Conservation (phyloP, 1,140 invertebrate genomes). For the Pinna nobilis region DNA sequence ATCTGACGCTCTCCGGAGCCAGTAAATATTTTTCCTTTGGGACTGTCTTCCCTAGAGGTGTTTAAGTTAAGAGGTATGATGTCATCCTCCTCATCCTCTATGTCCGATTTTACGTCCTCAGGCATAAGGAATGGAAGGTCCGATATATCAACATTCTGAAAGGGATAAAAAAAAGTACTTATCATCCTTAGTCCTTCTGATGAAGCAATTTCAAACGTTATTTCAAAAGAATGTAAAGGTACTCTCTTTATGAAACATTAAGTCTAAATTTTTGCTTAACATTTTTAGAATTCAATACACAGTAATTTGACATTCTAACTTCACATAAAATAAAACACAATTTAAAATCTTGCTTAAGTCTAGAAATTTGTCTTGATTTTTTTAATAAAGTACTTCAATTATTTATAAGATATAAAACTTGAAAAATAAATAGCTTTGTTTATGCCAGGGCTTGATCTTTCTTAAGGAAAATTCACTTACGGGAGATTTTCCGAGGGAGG, state of each 20-base stretch:
- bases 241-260: too few relatives aligned
- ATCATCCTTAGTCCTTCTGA: too few relatives aligned
- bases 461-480: too few relatives aligned
- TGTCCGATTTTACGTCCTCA: slow-evolving; percentile 27
- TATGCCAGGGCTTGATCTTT: slow-evolving; percentile 19
- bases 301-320: too few relatives aligned
- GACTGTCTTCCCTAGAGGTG: neutral
- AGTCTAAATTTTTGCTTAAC: too few relatives aligned
- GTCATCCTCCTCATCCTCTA: slow-evolving; percentile 44
- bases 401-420: neutral
- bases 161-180: neutral
- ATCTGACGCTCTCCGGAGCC: slow-evolving; percentile 56
- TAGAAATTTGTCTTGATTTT: too few relatives aligned
- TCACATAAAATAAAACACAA: too few relatives aligned
- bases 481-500: neutral
- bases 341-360: too few relatives aligned
- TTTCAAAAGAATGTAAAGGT: too few relatives aligned
- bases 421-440: slow-evolving; percentile 20
- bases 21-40: slow-evolving; percentile 35
- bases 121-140: slow-evolving; percentile 1
- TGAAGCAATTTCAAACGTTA: too few relatives aligned
- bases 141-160: neutral
- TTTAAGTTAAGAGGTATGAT: slow-evolving; percentile 17
- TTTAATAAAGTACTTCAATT: neutral
- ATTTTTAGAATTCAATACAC: too few relatives aligned